Conservation (phyloP, 2,797 vertebrate genomes). For the Momotus momota region DNA sequence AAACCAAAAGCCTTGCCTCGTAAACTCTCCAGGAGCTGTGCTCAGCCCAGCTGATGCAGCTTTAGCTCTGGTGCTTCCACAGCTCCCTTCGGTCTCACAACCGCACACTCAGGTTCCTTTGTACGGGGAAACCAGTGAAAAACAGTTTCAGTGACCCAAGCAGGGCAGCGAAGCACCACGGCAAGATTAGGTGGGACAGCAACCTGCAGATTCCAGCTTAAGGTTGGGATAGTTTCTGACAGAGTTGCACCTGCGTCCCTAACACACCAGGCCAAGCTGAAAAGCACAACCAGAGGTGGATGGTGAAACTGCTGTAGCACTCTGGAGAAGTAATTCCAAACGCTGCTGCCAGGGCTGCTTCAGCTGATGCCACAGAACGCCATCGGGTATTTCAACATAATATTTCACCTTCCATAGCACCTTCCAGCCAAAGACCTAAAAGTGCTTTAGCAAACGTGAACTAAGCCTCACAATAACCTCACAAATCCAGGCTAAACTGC, state of each 20-base stretch:
- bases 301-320: neutral
- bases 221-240: neutral
- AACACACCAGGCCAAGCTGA: neutral
- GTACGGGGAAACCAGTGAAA: fast-evolving
- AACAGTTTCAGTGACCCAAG: neutral
- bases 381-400: fast-evolving
- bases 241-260: neutral
- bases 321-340: neutral
- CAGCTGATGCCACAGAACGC: fast-evolving
- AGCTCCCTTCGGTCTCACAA: neutral
- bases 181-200: fast-evolving
- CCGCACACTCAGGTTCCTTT: neutral
- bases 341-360: neutral
- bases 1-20: neutral
- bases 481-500: neutral
- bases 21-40: neutral
- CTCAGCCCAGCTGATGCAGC: neutral
- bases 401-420: neutral
- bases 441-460: neutral
- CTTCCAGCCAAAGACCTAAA: neutral
- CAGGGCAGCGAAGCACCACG: fast-evolving
- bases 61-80: neutral
- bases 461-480: constrained; percentile 4
- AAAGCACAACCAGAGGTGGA: fast-evolving
- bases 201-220: fast-evolving